phyloP scores from a whole-genome alignment of 2,797 vertebrate genomes.

The Typhlichthys subterraneus region DNA sequence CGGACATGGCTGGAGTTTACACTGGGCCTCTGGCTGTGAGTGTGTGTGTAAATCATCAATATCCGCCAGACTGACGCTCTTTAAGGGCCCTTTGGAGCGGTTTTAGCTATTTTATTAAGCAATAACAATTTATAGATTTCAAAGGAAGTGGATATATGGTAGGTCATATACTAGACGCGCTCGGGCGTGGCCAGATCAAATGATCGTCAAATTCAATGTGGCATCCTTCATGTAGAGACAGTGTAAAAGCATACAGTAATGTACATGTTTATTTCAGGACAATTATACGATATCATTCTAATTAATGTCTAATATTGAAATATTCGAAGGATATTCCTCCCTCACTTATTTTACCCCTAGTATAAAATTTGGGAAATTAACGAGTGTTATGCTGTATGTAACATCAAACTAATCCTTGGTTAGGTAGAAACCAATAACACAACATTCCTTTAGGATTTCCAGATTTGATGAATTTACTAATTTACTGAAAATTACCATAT shows the following conservation, averaged over 20 bases:
- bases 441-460: no score
- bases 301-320: background rate
- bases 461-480: no score
- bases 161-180: conserved; percentile 26
- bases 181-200: conserved; percentile 49
- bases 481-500: no score
- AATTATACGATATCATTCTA: conserved; percentile 33
- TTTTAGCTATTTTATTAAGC: conserved; percentile 72
- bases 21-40: conserved; percentile 34
- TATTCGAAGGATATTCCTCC: no score
- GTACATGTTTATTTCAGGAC: conserved; percentile 22
- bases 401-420: no score
- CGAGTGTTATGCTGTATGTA: no score
- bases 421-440: no score
- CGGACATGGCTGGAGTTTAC: conserved; percentile 49
- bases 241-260: conserved; percentile 27
- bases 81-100: conserved; percentile 66
- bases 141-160: conserved; percentile 56
- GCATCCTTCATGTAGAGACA: conserved; percentile 24
- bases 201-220: conserved; percentile 69
- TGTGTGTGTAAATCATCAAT: conserved; percentile 69
- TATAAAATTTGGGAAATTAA: no score
- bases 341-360: background rate
- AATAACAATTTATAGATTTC: conserved; percentile 65
- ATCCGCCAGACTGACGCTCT: conserved; percentile 32